Base-by-base conservation (phyloP, 2,888 invertebrate species). In the Ernsta delagoae region DNA sequence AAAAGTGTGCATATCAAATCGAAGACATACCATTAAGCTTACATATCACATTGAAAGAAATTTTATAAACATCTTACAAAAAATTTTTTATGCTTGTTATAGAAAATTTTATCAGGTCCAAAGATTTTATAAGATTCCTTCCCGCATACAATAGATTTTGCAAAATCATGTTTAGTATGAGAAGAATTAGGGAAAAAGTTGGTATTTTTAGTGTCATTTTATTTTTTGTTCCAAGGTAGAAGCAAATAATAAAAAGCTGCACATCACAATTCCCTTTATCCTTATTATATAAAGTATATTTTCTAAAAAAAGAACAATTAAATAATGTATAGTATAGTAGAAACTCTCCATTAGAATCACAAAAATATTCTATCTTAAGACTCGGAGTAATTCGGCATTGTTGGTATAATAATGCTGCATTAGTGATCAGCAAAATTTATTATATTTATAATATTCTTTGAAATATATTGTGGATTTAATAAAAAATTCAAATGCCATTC, bases 381-480 rank as follows among this genome's bases (percentile, higher is more conserved):
- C 81, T 83, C 77, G 74, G 77, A 77, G 68, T 71, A 75, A 84
- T 80, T 79, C 82, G 77, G 82, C 85, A 86, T 85, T 82, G 70
- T 86, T 86, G 79, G 78, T 77, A 78, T 82, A 82, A 78, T 82
- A 82, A 87, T 86, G 88, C 86, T 86, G 83, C 81, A 79, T 81
- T 85, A 87, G 84, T 81, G 79, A 83, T 83, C 84, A 82, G 86
- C 84, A 84, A 90, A 87, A 86, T 91, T 91, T 92, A 91, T 83
- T 85, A 91, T 88, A 90, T 91, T 92, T 92, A 86, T 91, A 92
- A 84, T 92, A 92, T 93, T 92, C 92, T 92, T 92, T 90, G 90
- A 92, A 89, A 90, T 88, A 90, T 92, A 92, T 90, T 92, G 87
- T 92, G 87, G 83, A 91, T 92, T 92, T 90, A 92, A 91, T 92